Evolutionary conservation across 1,140 invertebrate genomes (phyloP).

Genomic region (Colletes latitarsis): DNA sequence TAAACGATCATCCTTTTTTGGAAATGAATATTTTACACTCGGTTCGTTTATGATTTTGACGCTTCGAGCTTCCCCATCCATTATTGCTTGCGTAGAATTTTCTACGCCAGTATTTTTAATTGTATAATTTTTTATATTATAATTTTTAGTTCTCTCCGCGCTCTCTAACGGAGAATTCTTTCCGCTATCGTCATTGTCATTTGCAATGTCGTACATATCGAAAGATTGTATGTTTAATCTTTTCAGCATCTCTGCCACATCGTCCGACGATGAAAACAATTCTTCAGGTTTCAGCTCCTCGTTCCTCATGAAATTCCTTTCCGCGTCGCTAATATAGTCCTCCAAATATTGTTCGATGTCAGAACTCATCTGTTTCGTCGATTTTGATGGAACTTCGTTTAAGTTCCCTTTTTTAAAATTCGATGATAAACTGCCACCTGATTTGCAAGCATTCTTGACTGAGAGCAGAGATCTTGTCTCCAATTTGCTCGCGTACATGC

Average conservation of each 20-base stretch:
- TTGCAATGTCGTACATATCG: slow-evolving; percentile 26
- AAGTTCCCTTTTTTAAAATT: slow-evolving; percentile 4
- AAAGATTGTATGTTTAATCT: slow-evolving; percentile 45
- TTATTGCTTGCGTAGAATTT: background rate
- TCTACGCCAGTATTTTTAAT: background rate
- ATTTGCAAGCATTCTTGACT: background rate
- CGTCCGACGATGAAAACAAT: slow-evolving; percentile 1
- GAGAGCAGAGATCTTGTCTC: background rate
- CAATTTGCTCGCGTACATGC: background rate
- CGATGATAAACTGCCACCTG: background rate
- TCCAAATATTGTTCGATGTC: slow-evolving; percentile 51
- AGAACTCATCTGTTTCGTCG: slow-evolving; percentile 11
- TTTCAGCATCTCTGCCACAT: slow-evolving; percentile 42
- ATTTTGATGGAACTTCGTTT: background rate
- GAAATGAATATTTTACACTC: background rate
- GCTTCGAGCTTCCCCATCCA: background rate
- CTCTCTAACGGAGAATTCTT: background rate
- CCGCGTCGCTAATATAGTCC: slow-evolving; percentile 11
- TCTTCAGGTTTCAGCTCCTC: background rate
- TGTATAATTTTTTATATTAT: background rate
- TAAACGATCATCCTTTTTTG: background rate
- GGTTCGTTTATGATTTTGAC: background rate
- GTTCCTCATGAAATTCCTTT: background rate
- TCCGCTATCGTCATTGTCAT: background rate
- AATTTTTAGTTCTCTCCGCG: background rate